Conservation (phyloP, 1,140 invertebrate species). For the Amyelois transitella region DNA sequence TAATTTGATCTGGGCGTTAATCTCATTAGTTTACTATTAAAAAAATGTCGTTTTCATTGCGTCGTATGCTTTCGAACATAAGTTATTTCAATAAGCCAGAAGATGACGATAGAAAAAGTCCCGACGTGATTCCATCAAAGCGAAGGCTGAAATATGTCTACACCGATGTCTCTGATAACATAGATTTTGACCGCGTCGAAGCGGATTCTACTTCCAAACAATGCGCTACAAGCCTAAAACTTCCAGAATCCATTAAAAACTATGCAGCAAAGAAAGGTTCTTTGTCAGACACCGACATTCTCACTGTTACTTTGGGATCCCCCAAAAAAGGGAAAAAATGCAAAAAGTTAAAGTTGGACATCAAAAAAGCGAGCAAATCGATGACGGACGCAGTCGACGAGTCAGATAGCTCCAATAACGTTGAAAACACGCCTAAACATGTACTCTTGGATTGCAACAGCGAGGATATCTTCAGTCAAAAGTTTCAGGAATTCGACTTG, state of each 20-base stretch:
- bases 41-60: constrained; percentile 59
- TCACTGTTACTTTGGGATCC: constrained; percentile 18
- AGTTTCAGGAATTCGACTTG: constrained; percentile 50
- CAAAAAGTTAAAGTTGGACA: constrained; percentile 55
- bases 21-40: constrained; percentile 1
- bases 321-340: constrained; percentile 25
- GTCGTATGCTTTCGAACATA: constrained; percentile 61
- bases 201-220: constrained; percentile 46
- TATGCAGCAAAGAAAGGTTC: constrained; percentile 45
- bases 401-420: constrained; percentile 22
- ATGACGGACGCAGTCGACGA: constrained; percentile 23
- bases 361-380: constrained; percentile 51
- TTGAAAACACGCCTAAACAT: constrained; percentile 62
- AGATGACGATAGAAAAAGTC: constrained; percentile 17
- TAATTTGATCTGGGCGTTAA: neutral
- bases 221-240: constrained; percentile 30
- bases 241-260: constrained; percentile 43
- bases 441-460: constrained; percentile 42
- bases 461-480: constrained; percentile 46
- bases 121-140: constrained; percentile 9
- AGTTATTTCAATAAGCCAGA: constrained; percentile 56
- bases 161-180: constrained; percentile 10
- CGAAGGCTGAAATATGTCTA: constrained; percentile 14
- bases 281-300: constrained; percentile 53
- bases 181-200: constrained; percentile 35